Evolutionary conservation across 2,113 vertebrate genomes (phyloP).

Genomic region (Arvicanthis niloticus): DNA sequence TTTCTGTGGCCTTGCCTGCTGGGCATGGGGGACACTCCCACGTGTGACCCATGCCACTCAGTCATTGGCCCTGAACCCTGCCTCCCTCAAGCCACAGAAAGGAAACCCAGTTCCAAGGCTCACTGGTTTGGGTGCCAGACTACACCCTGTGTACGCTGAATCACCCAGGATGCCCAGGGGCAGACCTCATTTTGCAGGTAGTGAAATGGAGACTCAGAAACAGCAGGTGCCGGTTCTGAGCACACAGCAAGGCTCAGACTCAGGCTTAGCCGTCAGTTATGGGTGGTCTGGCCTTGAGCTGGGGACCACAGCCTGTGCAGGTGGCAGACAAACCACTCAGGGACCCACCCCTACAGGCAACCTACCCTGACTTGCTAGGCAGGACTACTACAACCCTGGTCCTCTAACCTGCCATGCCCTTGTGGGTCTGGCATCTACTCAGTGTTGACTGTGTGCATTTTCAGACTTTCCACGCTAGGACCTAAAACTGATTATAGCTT

Average conservation of each 20-base stretch:
- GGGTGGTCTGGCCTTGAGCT: neutral
- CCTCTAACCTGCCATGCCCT: neutral
- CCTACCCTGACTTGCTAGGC: neutral
- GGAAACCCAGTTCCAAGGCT: neutral
- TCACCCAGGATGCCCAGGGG: neutral
- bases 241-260: neutral
- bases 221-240: neutral
- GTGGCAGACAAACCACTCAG: neutral
- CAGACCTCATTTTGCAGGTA: neutral
- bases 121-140: neutral
- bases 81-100: fast-evolving
- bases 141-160: neutral
- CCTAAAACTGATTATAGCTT: neutral
- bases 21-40: neutral
- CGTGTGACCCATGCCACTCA: neutral
- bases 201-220: neutral
- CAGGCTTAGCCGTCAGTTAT: fast-evolving
- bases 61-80: neutral
- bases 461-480: neutral
- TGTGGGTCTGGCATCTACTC: neutral
- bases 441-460: neutral
- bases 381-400: neutral
- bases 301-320: neutral
- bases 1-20: neutral
- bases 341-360: neutral